Conservation (phyloP, 2,113 vertebrate genomes). For the Brachionichthys hirsutus region DNA sequence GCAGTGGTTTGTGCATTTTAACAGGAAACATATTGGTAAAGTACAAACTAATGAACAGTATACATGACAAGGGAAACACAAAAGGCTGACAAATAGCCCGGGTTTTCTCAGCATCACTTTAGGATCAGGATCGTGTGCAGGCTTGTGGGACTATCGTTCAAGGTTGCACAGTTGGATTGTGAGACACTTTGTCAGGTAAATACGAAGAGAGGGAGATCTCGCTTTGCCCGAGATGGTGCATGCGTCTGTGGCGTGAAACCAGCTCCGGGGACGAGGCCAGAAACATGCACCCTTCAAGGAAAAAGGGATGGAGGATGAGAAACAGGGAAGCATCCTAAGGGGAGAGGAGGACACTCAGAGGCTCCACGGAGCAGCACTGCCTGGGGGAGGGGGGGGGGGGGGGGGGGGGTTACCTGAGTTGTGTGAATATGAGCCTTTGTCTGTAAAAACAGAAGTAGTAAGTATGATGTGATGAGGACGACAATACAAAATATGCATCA, state of each 20-base stretch:
- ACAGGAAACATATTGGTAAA: constrained; percentile 16
- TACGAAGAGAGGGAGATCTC: constrained; percentile 44
- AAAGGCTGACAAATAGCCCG: neutral
- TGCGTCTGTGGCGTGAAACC: constrained; percentile 33
- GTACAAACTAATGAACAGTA: constrained; percentile 15
- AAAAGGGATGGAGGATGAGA: constrained; percentile 20
- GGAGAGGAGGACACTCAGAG: constrained; percentile 53
- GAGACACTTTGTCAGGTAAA: constrained; percentile 33
- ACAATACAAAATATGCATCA: constrained; percentile 22
- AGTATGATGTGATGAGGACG: constrained; percentile 73
- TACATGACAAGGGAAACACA: constrained; percentile 40
- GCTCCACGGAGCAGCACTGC: constrained; percentile 61
- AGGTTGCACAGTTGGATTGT: constrained; percentile 31
- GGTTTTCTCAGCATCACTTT: constrained; percentile 13
- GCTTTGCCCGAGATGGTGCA: constrained; percentile 25
- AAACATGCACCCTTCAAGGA: constrained; percentile 27
- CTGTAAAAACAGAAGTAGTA: constrained; percentile 88
- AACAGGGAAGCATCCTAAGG: constrained; percentile 36
- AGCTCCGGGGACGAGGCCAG: constrained; percentile 26
- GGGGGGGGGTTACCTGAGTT: constrained; percentile 89
- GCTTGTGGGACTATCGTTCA: constrained; percentile 20
- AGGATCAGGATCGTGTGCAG: constrained; percentile 16
- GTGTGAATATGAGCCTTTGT: constrained; percentile 89
- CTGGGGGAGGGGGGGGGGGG: constrained; percentile 55
- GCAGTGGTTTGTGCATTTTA: constrained; percentile 3